Conservation (phyloP, 2,797 vertebrate genomes). For the Silurus lanzhouensis region DNA sequence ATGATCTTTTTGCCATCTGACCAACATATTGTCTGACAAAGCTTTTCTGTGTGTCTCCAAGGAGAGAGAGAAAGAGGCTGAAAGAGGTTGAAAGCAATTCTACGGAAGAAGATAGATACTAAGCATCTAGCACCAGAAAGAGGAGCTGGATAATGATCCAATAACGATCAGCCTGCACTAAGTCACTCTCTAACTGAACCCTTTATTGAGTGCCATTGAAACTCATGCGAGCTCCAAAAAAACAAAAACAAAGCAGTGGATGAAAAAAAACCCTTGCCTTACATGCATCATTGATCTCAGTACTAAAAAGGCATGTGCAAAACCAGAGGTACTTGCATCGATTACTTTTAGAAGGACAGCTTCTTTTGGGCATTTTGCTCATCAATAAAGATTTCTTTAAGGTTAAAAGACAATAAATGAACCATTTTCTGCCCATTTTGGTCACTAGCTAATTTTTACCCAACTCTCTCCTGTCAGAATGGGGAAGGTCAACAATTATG, state of each 20-base stretch:
- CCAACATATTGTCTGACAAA: neutral
- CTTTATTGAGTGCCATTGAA: slow-evolving; percentile 7
- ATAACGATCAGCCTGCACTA: slow-evolving; percentile 34
- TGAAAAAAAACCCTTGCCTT: neutral
- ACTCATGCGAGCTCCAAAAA: neutral
- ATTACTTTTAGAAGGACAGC: neutral
- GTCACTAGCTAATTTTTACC: neutral
- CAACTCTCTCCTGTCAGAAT: neutral
- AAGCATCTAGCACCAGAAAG: neutral
- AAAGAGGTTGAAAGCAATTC: neutral
- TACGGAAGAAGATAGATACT: too few species aligned
- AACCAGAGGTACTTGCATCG: neutral
- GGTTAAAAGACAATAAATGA: neutral
- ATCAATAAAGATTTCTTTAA: neutral
- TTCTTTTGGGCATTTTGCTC: neutral
- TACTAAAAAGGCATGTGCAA: neutral
- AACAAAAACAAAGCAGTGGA: neutral
- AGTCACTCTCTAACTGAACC: neutral
- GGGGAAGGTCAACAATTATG: neutral
- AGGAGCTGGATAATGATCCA: slow-evolving; percentile 40
- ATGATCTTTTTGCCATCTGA: neutral
- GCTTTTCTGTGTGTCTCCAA: neutral
- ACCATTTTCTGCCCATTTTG: neutral
- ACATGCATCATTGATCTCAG: neutral
- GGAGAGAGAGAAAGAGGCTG: neutral